Percentiles rank a stretch among this genome's conserved stretches.
Evolutionary conservation across 2,797 vertebrate species (phyloP).

Genomic region (Cyclura pinguis): DNA sequence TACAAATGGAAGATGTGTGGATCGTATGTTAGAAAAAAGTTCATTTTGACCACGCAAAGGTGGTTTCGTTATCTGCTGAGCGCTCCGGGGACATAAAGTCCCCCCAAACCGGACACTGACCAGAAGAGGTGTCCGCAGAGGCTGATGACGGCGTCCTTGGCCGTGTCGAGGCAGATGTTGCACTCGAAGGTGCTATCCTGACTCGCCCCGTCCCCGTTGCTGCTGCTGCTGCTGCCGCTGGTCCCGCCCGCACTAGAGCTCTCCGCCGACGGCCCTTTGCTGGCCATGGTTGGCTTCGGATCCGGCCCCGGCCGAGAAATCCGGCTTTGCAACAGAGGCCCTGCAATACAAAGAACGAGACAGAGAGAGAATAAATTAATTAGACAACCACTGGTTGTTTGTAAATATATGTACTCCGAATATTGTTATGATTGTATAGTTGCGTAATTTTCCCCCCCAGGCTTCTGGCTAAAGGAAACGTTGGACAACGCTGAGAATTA

Average conservation of each 20-base stretch:
- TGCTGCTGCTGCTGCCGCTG: conserved; percentile 83
- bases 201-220: conserved; percentile 82
- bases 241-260: conserved; percentile 82
- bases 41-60: too few relatives aligned
- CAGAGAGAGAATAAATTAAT: too few relatives aligned
- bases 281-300: conserved; percentile 77
- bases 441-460: too few relatives aligned
- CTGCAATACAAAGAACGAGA: conserved; percentile 27
- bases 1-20: neutral
- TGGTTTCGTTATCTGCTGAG: too few relatives aligned
- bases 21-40: too few relatives aligned
- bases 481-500: too few relatives aligned
- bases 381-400: too few relatives aligned
- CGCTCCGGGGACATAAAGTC: too few relatives aligned
- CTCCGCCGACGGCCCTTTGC: conserved; percentile 85
- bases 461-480: too few relatives aligned
- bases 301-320: conserved; percentile 36
- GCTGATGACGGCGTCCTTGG: conserved; percentile 98
- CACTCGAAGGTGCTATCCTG: conserved; percentile 99
- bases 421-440: too few relatives aligned
- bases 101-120: conserved; percentile 75
- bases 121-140: conserved; percentile 98
- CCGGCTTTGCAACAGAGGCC: conserved; percentile 49
- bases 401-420: too few relatives aligned
- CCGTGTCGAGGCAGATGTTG: conserved; percentile 98